Conservation (phyloP, 2,888 invertebrate species). For the Hypercompe scribonia region DNA sequence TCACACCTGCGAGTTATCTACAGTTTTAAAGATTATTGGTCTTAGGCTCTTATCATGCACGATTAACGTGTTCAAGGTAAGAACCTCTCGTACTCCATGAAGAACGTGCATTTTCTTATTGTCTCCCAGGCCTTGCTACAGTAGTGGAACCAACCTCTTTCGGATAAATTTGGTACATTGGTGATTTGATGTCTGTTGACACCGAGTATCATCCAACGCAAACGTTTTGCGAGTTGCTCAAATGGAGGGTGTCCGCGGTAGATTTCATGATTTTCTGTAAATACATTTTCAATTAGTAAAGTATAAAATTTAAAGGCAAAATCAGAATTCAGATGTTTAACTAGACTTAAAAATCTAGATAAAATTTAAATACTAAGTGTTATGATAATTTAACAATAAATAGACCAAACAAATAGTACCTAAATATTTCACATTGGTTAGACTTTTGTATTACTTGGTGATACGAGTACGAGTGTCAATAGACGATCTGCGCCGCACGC, state of each 20-base stretch:
- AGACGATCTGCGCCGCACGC: too few species aligned
- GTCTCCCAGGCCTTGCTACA: conserved; percentile 94
- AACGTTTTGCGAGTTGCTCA: conserved; percentile 88
- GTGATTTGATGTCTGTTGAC: conserved; percentile 90
- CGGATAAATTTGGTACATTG: conserved; percentile 89
- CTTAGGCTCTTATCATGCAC: not conserved
- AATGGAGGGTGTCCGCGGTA: conserved; percentile 88
- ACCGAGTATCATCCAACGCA: conserved; percentile 90
- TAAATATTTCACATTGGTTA: too few species aligned
- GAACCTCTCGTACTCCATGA: conserved; percentile 93
- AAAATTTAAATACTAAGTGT: too few species aligned
- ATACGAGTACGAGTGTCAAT: too few species aligned
- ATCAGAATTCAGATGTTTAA: not conserved
- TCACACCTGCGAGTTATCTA: conserved; percentile 60
- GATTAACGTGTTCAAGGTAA: conserved; percentile 83
- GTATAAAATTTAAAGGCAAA: not conserved
- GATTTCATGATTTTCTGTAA: conserved; percentile 81
- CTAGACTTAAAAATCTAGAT: too few species aligned
- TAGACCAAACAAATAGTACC: too few species aligned
- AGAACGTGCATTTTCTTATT: conserved; percentile 93
- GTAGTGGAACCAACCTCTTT: conserved; percentile 94
- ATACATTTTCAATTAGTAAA: not conserved
- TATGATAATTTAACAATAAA: not conserved
- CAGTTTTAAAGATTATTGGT: not conserved
- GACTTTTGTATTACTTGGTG: too few species aligned